Base-by-base conservation (phyloP, 2,113 vertebrate species). In the human (Homo sapiens) region DNA sequence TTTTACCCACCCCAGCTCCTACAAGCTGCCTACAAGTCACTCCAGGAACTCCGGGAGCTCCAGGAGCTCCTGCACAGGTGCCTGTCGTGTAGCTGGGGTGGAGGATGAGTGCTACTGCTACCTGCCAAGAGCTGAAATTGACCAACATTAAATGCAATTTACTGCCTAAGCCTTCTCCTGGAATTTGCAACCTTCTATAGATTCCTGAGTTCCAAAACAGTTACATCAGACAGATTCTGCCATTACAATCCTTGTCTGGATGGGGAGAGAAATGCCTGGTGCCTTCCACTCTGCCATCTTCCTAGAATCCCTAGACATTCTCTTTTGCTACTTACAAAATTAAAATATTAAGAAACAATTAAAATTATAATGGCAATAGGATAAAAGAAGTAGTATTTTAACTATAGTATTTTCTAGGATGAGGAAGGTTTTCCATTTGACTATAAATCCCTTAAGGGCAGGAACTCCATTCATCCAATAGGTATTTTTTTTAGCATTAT, bases 301-400 rank as follows among this genome's bases (percentile, higher is more conserved):
- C 38, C 2, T 40, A 73, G 38, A 73, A 73, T 40, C 70, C 14
- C 25, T 10, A 88, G 23, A 76, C 55, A 59, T 64, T 66, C 16
- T 83, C 48, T 70, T 84, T 43, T 82, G n/a, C n/a, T 75, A 35
- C 50, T 72, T 50, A 79, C 14, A 76, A 61, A 85, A 93, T 61
- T n/a, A 10, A 72, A 96, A 84, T 61, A 89, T 84, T 61, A 90
- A 84, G 59, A 59, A 95, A 89, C 40, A 79, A 43, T 43, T 81
- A 17, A 50, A 75, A 16, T 9, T 32, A 3, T 6, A 6, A 57
- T 35, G 12, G 40, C 80, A 85, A 43, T 18, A 90, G 61, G 43
- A 45, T 64, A 85, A 90, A 93, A 64, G 43, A 43, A 89, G 57
- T 7, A 52, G 90, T 73, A 57, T 70, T 73, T 85, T 85, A 72